Evolutionary conservation across 2,797 vertebrate species (phyloP).

Genomic region (Phalanger gymnotis): DNA sequence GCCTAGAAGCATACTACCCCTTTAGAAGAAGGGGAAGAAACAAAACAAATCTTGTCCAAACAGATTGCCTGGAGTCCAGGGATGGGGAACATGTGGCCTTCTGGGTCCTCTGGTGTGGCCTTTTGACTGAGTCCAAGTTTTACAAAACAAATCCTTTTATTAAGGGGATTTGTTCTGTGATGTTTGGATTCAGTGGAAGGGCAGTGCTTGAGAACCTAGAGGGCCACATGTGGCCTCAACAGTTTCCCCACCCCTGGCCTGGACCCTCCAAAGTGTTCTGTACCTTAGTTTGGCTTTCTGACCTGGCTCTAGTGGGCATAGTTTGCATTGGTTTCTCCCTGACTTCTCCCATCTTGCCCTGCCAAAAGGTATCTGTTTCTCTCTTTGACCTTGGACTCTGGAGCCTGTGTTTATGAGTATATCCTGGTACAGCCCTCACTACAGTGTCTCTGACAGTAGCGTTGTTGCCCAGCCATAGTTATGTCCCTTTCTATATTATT

Average conservation of each 20-base stretch:
- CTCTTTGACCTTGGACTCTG: background rate
- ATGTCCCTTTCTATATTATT: background rate
- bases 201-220: too few relatives aligned
- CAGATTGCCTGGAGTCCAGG: background rate
- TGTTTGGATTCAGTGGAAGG: too few relatives aligned
- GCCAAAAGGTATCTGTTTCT: background rate
- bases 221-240: too few relatives aligned
- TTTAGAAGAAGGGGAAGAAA: background rate
- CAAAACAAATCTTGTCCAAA: background rate
- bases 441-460: background rate
- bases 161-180: too few relatives aligned
- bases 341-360: background rate
- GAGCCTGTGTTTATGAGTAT: background rate
- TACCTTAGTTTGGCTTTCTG: background rate
- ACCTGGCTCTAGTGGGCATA: background rate
- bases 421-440: background rate
- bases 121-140: too few relatives aligned
- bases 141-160: too few relatives aligned
- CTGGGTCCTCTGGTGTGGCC: too few relatives aligned
- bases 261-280: background rate
- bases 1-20: background rate
- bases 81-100: too few relatives aligned
- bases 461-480: background rate
- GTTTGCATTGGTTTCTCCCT: background rate
- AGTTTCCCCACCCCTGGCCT: too few relatives aligned